These are phyloP conservation scores for Setophaga coronata DNA, from an alignment of 2,113 vertebrate species.

Conservation along the genomic window DNA sequence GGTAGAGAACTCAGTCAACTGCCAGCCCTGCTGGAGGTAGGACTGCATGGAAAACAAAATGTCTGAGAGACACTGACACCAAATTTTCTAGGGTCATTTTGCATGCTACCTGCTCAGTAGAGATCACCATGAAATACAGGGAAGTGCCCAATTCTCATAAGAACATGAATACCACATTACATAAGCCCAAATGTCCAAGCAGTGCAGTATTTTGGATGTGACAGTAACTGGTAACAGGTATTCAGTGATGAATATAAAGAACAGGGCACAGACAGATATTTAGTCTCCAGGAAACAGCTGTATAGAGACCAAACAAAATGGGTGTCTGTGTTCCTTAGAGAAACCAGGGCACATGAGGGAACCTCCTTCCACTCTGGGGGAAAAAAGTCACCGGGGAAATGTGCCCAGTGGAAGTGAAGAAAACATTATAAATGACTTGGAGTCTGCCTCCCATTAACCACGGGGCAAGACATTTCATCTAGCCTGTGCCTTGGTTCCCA, in stretches of 20 bases:
- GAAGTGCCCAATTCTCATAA: neutral
- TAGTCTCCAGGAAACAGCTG: neutral
- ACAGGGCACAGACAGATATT: neutral
- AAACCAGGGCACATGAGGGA: neutral
- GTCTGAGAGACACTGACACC: neutral
- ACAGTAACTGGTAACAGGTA: neutral
- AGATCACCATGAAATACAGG: neutral
- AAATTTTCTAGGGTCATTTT: neutral
- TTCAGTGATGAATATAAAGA: neutral
- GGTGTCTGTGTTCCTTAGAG: rapidly evolving
- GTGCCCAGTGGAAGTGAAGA: neutral
- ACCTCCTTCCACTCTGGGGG: neutral
- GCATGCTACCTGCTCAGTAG: neutral
- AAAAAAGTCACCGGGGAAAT: neutral
- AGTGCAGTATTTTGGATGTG: neutral
- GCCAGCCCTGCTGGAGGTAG: rapidly evolving
- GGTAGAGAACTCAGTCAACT: neutral
- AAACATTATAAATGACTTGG: neutral
- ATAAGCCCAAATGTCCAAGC: neutral
- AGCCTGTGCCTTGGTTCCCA: neutral
- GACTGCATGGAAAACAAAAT: neutral
- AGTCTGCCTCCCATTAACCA: neutral
- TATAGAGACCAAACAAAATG: neutral
- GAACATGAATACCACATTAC: neutral
- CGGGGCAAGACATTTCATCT: neutral